A percentile compares a stretch with the other conserved stretches of the same genome.
phyloP scores from a whole-genome alignment of 2,113 vertebrate species.

The Neoarius graeffei region DNA sequence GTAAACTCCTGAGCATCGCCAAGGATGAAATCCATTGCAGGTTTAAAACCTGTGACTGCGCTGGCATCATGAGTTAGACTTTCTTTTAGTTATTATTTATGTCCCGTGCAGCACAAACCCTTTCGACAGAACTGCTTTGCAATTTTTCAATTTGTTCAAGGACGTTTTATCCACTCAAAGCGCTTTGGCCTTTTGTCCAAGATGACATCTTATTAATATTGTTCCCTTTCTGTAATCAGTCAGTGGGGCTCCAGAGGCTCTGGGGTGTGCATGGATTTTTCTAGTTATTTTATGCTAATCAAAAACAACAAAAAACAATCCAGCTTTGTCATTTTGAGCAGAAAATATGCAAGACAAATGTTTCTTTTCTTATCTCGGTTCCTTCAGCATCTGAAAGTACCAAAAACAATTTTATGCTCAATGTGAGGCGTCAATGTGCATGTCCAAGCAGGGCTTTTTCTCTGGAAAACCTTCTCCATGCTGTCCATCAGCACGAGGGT shows the following conservation, averaged over 20 bases:
- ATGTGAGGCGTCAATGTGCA: no score
- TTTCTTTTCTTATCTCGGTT: not conserved
- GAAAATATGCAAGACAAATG: not conserved
- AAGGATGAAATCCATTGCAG: not conserved
- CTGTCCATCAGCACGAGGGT: no score
- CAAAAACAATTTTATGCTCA: no score
- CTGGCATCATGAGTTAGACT: not conserved
- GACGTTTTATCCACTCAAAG: not conserved
- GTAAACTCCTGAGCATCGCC: not conserved
- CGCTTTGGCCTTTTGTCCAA: not conserved
- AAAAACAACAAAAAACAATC: not conserved
- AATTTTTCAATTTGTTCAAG: not conserved
- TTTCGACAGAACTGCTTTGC: not conserved
- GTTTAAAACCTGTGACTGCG: not conserved
- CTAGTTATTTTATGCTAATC: not conserved
- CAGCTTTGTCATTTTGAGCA: not conserved
- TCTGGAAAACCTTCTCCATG: no score
- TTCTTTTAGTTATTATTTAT: not conserved
- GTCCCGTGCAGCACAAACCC: not conserved
- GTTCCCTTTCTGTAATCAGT: not conserved
- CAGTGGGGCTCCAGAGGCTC: not conserved
- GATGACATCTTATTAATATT: slow-evolving; percentile 14
- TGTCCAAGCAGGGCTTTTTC: no score
- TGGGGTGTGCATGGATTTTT: not conserved
- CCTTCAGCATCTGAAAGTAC: not conserved